Evolutionary conservation across 2,797 vertebrate species (phyloP), one percentile per base, ranked within the genome.

Genomic region (Pseudopleuronectes americanus): DNA sequence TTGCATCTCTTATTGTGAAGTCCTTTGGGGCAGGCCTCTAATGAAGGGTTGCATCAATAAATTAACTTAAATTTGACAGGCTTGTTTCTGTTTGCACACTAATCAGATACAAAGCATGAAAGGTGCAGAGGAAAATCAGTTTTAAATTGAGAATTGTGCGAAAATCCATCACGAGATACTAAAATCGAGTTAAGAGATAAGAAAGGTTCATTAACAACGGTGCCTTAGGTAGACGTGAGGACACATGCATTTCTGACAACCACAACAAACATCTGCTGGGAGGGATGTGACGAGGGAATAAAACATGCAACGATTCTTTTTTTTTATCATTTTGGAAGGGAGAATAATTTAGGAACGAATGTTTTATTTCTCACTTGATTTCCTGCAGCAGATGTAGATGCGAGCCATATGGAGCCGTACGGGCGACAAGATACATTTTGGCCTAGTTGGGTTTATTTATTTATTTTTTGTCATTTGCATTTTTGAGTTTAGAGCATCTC

Each of bases 311-410:
- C 41, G 26, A 62, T 4, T 58, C 10, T 51, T 68, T 63, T 64
- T 57, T 75, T 52, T 65, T 22, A 33, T 51, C n/a, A n/a, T 24
- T 24, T 19, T 26, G 12, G 3, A 16, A n/a, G 4, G 31, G 13
- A 48, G 12, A 2, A 59, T n/a, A 57, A 52, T 69, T 64, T 33
- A 65, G 68, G 59, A 81, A 74, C 65, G 63, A 60, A 74, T 41
- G 59, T 69, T 82, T 78, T 65, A 77, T 77, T 78, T 85, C 64
- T 81, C 73, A 68, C 64, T 83, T 64, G 74, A 74, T 77, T 79
- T 79, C 79, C 64, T 66, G 74, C 75, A 83, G 79, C 86, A 89
- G 86, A 83, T 84, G 79, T 6, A 83, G 71, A 81, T 58, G 3
- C 1, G 19, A 22, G 64, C 67, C 85, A 89, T 88, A 84, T 80